phyloP scores from a whole-genome alignment of 2,888 invertebrate genomes.

The Ectobius pallidus region DNA sequence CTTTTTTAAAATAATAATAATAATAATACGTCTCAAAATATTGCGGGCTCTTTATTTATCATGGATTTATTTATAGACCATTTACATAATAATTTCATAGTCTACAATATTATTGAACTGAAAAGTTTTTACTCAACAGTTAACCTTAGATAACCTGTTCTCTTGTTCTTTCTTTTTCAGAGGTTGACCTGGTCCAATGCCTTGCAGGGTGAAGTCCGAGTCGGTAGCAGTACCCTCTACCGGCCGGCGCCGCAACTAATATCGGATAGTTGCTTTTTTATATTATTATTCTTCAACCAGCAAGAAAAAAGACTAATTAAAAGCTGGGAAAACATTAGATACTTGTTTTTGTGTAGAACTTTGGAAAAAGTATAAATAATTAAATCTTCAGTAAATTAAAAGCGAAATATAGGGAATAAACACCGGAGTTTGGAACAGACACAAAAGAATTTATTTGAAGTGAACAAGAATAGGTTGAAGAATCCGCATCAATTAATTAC shows the following conservation, averaged over 20 bases:
- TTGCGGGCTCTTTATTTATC: no score
- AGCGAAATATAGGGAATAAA: background rate
- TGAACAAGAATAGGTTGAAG: background rate
- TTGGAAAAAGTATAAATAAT: background rate
- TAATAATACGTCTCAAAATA: no score
- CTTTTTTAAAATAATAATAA: no score
- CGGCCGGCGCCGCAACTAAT: conserved; percentile 47
- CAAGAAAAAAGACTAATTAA: background rate
- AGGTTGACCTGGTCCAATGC: conserved; percentile 52
- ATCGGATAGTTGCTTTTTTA: conserved; percentile 48
- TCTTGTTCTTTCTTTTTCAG: conserved; percentile 47
- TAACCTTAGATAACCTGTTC: background rate
- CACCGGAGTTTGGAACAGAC: background rate
- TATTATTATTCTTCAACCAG: background rate
- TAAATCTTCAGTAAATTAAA: background rate
- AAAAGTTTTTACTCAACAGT: background rate
- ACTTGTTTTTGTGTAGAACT: conserved; percentile 4
- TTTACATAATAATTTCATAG: no score
- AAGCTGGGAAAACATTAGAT: background rate
- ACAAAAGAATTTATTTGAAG: background rate
- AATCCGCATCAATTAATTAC: background rate
- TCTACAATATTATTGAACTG: no score
- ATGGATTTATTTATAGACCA: no score
- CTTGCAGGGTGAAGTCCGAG: conserved; percentile 52
- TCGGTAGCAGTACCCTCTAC: conserved; percentile 50